A percentile compares a stretch with the other conserved stretches of the same genome.
Evolutionary conservation across 2,888 invertebrate genomes (phyloP).

Genomic region (Hyposoter didymator): DNA sequence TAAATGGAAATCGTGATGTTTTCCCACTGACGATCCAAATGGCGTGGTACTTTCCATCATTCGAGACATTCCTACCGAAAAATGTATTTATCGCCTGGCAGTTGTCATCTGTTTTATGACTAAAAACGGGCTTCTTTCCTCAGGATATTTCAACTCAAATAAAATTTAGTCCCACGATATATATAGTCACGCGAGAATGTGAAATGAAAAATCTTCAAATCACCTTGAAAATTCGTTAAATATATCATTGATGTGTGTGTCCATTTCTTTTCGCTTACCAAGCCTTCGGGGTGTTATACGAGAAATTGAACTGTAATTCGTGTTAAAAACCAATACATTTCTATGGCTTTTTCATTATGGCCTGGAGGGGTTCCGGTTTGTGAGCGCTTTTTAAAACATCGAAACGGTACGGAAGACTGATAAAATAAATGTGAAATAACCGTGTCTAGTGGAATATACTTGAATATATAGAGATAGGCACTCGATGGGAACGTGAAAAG

Average conservation of each 20-base stretch:
- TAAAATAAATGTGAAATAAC: not conserved
- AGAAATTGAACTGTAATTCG: not conserved
- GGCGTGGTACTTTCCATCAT: not conserved
- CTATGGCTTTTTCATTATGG: not conserved
- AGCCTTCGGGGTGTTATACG: not conserved
- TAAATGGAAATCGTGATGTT: not conserved
- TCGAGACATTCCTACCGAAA: not conserved
- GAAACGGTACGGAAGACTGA: not conserved
- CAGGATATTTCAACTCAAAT: not conserved
- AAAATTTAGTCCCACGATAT: not conserved
- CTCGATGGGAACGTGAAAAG: not conserved
- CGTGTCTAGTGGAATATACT: not conserved
- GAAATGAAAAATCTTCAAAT: not conserved
- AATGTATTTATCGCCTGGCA: not conserved
- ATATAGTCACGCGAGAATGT: not conserved
- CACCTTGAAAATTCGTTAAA: not conserved
- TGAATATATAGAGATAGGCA: not conserved
- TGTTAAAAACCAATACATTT: constrained; percentile 7
- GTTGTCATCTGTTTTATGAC: not conserved
- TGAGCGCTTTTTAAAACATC: not conserved
- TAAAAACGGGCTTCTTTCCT: not conserved
- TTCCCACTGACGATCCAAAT: not conserved
- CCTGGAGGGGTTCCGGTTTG: constrained; percentile 2
- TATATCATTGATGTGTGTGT: not conserved
- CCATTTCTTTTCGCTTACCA: not conserved